These are phyloP conservation scores for Hemistola chrysoprasaria DNA, from an alignment of 2,888 invertebrate genomes.

Conservation along the genomic window DNA sequence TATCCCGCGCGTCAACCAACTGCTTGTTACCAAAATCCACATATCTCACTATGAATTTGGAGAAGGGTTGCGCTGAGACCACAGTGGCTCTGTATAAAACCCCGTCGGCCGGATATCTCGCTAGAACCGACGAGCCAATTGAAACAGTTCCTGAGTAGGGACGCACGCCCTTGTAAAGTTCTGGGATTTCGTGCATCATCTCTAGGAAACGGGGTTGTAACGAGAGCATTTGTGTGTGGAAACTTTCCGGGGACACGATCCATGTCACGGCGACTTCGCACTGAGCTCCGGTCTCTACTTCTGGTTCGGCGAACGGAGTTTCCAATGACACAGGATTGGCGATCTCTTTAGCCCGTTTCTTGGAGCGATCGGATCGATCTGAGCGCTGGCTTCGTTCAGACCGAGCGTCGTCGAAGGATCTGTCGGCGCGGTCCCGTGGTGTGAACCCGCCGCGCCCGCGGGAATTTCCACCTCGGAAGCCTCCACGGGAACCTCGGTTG, in stretches of 20 bases:
- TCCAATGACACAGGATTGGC: slow-evolving; percentile 72
- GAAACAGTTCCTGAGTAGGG: slow-evolving; percentile 64
- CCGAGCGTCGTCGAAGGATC: slow-evolving; percentile 57
- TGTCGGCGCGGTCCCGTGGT: slow-evolving; percentile 53
- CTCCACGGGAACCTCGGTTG: slow-evolving; percentile 32
- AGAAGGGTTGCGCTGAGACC: slow-evolving; percentile 78
- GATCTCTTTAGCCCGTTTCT: slow-evolving; percentile 60
- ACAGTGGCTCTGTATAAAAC: slow-evolving; percentile 87
- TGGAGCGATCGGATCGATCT: too few species aligned
- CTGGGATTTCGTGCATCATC: slow-evolving; percentile 88
- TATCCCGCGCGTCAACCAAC: slow-evolving; percentile 83
- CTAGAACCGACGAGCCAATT: slow-evolving; percentile 85
- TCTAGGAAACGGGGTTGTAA: slow-evolving; percentile 81
- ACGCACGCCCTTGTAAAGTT: slow-evolving; percentile 82
- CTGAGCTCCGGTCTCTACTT: slow-evolving; percentile 74
- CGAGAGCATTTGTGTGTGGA: slow-evolving; percentile 84
- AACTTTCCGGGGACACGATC: slow-evolving; percentile 88
- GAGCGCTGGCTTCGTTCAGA: slow-evolving; percentile 48
- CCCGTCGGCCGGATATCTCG: slow-evolving; percentile 86
- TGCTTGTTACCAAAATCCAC: slow-evolving; percentile 90
- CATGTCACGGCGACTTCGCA: slow-evolving; percentile 86
- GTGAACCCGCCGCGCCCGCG: slow-evolving; percentile 51
- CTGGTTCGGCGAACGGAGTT: slow-evolving; percentile 68
- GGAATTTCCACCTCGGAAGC: background rate
- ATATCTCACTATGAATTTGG: slow-evolving; percentile 86